These are phyloP conservation scores for Zaprionus lachaisei DNA, from an alignment of 1,140 invertebrate species.

Conservation along the genomic window DNA sequence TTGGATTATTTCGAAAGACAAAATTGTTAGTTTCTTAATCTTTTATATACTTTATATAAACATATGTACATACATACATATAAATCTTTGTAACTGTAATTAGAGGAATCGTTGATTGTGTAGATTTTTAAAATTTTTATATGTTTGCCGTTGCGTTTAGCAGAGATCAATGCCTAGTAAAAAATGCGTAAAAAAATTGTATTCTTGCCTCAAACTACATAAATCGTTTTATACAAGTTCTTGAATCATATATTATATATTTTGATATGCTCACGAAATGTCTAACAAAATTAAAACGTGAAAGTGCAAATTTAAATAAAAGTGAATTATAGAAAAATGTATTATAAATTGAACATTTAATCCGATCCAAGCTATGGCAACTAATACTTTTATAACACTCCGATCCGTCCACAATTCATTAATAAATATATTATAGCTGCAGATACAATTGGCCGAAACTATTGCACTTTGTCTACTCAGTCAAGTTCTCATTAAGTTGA, in stretches of 20 bases:
- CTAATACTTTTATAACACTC: too few species aligned
- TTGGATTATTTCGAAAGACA: background rate
- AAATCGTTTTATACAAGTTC: conserved; percentile 60
- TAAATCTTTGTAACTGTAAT: conserved; percentile 41
- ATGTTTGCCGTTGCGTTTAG: conserved; percentile 29
- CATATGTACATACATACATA: background rate
- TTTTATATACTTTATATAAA: background rate
- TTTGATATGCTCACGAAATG: conserved; percentile 67
- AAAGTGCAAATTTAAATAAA: conserved; percentile 51
- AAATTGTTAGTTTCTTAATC: background rate
- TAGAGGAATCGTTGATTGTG: conserved; percentile 39
- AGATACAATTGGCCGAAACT: too few species aligned
- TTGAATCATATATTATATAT: conserved; percentile 51
- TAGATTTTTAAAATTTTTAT: conserved; percentile 8
- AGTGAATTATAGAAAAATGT: conserved; percentile 7
- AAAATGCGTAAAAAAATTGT: conserved; percentile 37
- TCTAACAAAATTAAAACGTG: conserved; percentile 21
- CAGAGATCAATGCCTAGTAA: conserved; percentile 38
- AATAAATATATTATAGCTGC: too few species aligned
- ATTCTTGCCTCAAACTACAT: conserved; percentile 44
- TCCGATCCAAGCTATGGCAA: too few species aligned
- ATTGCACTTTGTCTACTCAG: too few species aligned
- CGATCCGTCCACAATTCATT: too few species aligned
- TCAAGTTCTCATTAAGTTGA: too few species aligned
- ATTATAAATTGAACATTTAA: too few species aligned